A percentile compares a stretch with the other conserved stretches of the same genome.
phyloP scores from a whole-genome alignment of 2,113 vertebrate species.

The Spea multiplicata region DNA sequence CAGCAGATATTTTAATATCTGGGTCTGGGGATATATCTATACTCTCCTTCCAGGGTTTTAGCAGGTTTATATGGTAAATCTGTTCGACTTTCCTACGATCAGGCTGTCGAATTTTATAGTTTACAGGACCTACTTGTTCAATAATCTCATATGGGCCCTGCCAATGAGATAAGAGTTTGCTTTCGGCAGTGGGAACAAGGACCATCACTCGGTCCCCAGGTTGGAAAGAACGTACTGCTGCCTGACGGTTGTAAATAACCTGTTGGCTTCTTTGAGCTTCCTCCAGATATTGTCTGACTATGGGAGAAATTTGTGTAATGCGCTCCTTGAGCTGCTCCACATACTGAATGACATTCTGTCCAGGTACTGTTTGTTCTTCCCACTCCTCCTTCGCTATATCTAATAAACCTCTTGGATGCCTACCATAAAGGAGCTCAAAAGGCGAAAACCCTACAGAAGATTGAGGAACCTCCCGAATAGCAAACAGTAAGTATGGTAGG shows the following conservation, averaged over 20 bases:
- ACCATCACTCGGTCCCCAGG: background rate
- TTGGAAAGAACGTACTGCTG: background rate
- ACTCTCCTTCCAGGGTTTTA: background rate
- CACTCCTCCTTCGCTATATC: background rate
- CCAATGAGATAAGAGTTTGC: background rate
- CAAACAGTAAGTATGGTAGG: background rate
- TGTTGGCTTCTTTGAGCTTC: no score
- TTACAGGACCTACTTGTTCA: background rate
- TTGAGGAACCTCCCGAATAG: background rate
- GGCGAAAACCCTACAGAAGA: background rate
- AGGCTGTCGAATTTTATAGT: background rate
- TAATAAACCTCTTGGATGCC: background rate
- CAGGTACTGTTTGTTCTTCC: background rate
- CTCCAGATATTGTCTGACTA: no score
- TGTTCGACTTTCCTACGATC: background rate
- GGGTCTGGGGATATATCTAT: background rate
- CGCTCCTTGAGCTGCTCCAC: background rate
- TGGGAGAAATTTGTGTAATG: background rate
- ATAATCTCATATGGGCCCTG: background rate
- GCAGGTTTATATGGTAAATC: constrained; percentile 4
- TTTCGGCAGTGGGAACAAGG: background rate
- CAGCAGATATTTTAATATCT: background rate
- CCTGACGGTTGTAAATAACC: no score
- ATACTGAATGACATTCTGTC: background rate
- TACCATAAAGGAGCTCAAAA: background rate